Evolutionary conservation across 2,797 vertebrate genomes (phyloP).

Genomic region (Chromobotia macracanthus): DNA sequence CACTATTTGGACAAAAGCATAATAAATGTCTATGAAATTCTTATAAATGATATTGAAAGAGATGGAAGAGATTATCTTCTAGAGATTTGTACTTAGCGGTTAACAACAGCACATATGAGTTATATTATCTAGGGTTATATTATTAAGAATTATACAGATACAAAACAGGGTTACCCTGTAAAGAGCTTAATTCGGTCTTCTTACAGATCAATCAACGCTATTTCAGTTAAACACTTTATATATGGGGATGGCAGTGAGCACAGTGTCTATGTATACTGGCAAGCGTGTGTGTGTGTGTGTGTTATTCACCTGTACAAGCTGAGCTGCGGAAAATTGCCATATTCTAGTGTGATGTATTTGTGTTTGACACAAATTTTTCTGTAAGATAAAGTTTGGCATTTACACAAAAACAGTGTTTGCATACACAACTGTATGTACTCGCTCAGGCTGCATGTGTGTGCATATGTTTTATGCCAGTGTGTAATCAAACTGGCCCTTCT

Average conservation of each 20-base stretch:
- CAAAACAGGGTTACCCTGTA: slow-evolving; percentile 55
- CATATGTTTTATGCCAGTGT: slow-evolving; percentile 75
- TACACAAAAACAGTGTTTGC: background rate
- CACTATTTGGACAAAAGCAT: slow-evolving; percentile 45
- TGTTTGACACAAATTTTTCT: no score
- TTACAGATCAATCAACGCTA: slow-evolving; percentile 11
- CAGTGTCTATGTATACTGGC: slow-evolving; percentile 20
- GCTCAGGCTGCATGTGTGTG: no score
- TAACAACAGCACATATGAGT: slow-evolving; percentile 50
- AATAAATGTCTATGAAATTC: slow-evolving; percentile 53
- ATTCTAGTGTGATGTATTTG: background rate
- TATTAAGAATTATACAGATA: background rate
- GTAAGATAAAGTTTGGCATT: background rate
- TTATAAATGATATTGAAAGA: no score
- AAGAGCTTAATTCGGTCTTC: background rate
- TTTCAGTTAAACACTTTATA: slow-evolving; percentile 27
- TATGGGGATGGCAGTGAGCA: background rate
- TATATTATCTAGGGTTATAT: slow-evolving; percentile 29
- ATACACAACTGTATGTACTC: no score
- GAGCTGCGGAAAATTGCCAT: background rate
- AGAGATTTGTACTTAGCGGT: slow-evolving; percentile 57
- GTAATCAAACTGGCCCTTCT: slow-evolving; percentile 87
- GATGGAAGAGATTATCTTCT: slow-evolving; percentile 44
- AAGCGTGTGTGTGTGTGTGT: background rate
- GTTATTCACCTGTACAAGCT: background rate